A percentile compares a stretch with the other conserved stretches of the same genome.
phyloP scores from a whole-genome alignment of 2,888 invertebrate species.

The Pandemis heparana region DNA sequence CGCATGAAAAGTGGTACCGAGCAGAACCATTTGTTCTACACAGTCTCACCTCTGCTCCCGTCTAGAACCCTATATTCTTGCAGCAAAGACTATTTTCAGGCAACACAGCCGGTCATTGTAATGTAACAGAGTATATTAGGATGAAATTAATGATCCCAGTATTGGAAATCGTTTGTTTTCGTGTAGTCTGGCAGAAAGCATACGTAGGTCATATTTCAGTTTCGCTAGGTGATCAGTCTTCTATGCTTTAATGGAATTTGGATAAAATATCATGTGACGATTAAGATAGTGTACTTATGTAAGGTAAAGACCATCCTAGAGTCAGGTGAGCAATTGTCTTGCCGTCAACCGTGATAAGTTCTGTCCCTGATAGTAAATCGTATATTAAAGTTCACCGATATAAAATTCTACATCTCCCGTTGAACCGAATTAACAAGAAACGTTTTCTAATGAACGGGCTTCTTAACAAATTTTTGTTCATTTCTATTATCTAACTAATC shows the following conservation, averaged over 20 bases:
- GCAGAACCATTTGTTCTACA: constrained; percentile 67
- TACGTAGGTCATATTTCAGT: constrained; percentile 56
- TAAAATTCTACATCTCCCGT: no score
- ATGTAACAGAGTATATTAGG: constrained; percentile 57
- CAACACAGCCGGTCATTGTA: constrained; percentile 25
- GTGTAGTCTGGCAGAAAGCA: constrained; percentile 59
- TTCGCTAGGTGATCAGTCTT: constrained; percentile 49
- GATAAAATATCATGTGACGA: constrained; percentile 12
- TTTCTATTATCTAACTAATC: no score
- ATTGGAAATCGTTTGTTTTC: constrained; percentile 75
- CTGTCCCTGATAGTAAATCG: no score
- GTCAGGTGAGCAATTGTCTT: no score
- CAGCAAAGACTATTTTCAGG: constrained; percentile 10
- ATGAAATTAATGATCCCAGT: constrained; percentile 74
- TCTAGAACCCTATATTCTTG: constrained; percentile 33
- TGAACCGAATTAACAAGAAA: no score
- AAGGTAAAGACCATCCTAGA: no score
- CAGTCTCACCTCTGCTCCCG: constrained; percentile 44
- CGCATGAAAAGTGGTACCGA: constrained; percentile 74
- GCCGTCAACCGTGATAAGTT: no score
- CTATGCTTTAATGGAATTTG: constrained; percentile 27
- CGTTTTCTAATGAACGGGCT: no score
- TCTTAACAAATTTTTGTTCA: no score
- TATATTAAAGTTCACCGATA: no score
- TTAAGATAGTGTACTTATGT: no score